These are phyloP conservation scores for Argyra leucocephala DNA, from an alignment of 2,888 invertebrate species.

Conservation along the genomic window DNA sequence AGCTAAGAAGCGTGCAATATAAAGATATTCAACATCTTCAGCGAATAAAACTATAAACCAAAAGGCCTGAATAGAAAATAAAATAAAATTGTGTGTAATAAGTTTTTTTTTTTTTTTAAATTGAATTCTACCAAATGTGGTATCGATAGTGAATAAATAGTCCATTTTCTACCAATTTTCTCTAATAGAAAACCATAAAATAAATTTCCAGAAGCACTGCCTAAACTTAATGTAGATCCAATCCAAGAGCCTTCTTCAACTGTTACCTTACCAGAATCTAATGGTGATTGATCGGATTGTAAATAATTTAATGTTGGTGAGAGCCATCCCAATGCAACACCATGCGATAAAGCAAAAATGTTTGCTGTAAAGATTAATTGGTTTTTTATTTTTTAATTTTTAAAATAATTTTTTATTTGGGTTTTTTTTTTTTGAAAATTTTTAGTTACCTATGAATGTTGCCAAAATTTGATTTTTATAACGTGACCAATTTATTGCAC, in stretches of 20 bases:
- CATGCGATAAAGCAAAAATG: constrained; percentile 23
- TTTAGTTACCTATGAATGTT: background rate
- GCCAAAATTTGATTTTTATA: background rate
- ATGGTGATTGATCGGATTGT: constrained; percentile 20
- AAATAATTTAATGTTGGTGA: constrained; percentile 22
- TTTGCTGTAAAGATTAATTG: constrained; percentile 25
- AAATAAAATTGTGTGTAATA: background rate
- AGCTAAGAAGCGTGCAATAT: constrained; percentile 20
- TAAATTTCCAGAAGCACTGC: constrained; percentile 22
- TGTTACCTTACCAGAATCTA: constrained; percentile 19
- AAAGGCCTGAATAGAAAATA: constrained; percentile 16
- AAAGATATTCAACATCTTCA: constrained; percentile 18
- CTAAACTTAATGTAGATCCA: constrained; percentile 22
- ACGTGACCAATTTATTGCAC: background rate
- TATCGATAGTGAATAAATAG: constrained; percentile 20
- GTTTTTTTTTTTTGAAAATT: background rate
- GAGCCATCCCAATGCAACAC: constrained; percentile 24
- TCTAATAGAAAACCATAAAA: constrained; percentile 20
- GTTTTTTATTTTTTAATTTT: too few species aligned
- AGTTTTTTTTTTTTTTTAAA: background rate
- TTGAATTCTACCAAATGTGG: constrained; percentile 22
- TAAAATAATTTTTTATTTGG: too few species aligned
- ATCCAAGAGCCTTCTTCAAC: constrained; percentile 24
- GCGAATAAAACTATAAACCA: constrained; percentile 22
- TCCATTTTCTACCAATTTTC: constrained; percentile 20